A percentile compares a stretch with the other conserved stretches of the same genome.
Evolutionary conservation across 2,113 vertebrate species (phyloP).

Genomic region (Tychaedon coryphoeus): DNA sequence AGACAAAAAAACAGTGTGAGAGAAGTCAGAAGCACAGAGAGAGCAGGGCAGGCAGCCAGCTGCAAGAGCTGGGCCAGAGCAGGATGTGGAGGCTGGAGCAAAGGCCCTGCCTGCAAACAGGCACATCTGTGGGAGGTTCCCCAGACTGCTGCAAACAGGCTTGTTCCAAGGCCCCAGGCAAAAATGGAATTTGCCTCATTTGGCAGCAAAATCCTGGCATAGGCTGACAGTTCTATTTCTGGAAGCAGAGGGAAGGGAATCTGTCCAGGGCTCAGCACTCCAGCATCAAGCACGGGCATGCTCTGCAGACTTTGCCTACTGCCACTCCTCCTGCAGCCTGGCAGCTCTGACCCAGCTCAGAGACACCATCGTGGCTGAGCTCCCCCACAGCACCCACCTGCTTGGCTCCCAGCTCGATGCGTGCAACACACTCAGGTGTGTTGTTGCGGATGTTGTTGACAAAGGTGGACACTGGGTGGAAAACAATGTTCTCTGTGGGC

Average conservation of each 20-base stretch:
- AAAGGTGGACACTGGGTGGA: slow-evolving; percentile 86
- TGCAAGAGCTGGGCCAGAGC: background rate
- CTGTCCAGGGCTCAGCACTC: background rate
- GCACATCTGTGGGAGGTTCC: background rate
- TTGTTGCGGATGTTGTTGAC: slow-evolving; percentile 90
- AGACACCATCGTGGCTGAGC: rapidly evolving
- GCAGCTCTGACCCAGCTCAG: background rate
- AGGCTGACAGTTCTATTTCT: background rate
- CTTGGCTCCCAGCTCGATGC: slow-evolving; percentile 71
- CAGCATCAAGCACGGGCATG: background rate
- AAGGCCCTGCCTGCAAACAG: background rate
- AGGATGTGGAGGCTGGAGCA: background rate
- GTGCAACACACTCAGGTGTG: slow-evolving; percentile 81
- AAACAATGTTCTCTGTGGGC: slow-evolving; percentile 81
- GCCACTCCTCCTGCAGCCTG: background rate
- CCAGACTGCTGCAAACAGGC: background rate
- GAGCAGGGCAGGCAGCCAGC: background rate
- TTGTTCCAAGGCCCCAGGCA: background rate
- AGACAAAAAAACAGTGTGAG: background rate
- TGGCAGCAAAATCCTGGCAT: background rate
- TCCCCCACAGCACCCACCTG: slow-evolving; percentile 70
- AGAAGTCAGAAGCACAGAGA: background rate
- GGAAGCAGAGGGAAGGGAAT: background rate
- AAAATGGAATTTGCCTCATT: background rate
- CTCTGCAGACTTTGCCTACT: background rate